These are phyloP conservation scores for Drosophila vallismaia DNA, from an alignment of 2,888 invertebrate species.

Conservation along the genomic window DNA sequence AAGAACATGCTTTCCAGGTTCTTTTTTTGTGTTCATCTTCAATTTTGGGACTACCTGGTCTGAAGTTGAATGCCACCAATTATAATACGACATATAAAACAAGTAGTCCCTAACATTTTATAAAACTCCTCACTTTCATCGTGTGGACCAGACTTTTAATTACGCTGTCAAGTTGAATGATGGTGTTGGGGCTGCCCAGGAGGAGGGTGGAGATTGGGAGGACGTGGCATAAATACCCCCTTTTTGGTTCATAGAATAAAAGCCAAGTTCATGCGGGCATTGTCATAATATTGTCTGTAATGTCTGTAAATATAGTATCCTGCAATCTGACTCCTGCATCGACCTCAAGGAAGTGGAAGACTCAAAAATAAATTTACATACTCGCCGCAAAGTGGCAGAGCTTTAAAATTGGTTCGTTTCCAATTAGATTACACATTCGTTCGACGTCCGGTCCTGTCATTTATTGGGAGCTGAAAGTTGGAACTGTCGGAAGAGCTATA, in stretches of 20 bases:
- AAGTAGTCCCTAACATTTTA: constrained; percentile 53
- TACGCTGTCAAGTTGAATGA: constrained; percentile 46
- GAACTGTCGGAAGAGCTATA: constrained; percentile 71
- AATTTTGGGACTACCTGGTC: constrained; percentile 27
- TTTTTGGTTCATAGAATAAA: constrained; percentile 12
- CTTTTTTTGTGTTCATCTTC: constrained; percentile 20
- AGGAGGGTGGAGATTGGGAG: constrained; percentile 16
- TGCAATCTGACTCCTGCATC: constrained; percentile 2
- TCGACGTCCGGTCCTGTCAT: constrained; percentile 58
- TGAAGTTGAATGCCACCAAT: constrained; percentile 55
- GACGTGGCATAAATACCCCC: constrained; percentile 21
- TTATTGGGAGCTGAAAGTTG: constrained; percentile 31
- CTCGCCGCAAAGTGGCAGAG: constrained; percentile 12
- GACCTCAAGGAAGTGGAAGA: not conserved
- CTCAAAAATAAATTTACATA: constrained; percentile 13
- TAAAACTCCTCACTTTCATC: constrained; percentile 32
- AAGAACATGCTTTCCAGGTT: constrained; percentile 50
- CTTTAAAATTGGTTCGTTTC: constrained; percentile 36
- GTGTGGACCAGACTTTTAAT: constrained; percentile 45
- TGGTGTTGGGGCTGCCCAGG: constrained; percentile 18
- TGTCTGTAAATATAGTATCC: constrained; percentile 37
- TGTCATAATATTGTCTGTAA: constrained; percentile 40
- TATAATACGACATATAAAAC: constrained; percentile 47
- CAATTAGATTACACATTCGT: constrained; percentile 43
- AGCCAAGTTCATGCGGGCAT: constrained; percentile 23